These are phyloP conservation scores for Antedon bifida DNA, from an alignment of 35 echinoderm and acorn worm species.

Conservation along the genomic window DNA sequence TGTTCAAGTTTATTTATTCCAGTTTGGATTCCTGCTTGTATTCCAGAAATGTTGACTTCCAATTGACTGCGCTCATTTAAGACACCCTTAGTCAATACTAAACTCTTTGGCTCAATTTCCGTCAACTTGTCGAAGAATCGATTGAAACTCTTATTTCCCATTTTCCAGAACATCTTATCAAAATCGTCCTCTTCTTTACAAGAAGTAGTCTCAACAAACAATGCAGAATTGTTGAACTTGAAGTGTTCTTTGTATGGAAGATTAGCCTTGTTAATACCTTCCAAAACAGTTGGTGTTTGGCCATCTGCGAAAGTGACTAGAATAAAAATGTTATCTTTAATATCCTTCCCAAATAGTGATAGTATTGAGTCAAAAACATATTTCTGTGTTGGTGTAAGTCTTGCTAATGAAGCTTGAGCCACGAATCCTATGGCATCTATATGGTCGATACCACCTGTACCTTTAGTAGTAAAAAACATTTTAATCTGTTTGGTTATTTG, in stretches of 20 bases:
- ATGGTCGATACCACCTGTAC: conserved; percentile 17
- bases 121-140: conserved; percentile 19
- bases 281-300: conserved; percentile 31
- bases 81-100: conserved; percentile 31
- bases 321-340: conserved; percentile 34
- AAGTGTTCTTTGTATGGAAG: conserved; percentile 20
- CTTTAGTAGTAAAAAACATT: conserved; percentile 7
- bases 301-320: conserved; percentile 45
- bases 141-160: conserved; percentile 12
- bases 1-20: conserved; percentile 37
- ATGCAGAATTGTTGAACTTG: conserved; percentile 55
- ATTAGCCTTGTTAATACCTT: conserved; percentile 25
- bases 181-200: neutral
- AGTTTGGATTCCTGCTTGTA: conserved; percentile 21
- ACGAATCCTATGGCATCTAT: conserved; percentile 48
- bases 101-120: conserved; percentile 15
- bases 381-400: conserved; percentile 12
- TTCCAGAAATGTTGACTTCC: conserved; percentile 15
- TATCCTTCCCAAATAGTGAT: conserved; percentile 41
- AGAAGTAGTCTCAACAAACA: conserved; percentile 13
- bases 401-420: conserved; percentile 22
- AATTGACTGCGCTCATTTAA: conserved; percentile 27
- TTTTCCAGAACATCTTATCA: conserved; percentile 42
- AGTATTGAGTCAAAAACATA: conserved; percentile 48
- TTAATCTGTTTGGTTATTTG: conserved; percentile 14